Evolutionary conservation across 53 echinoderm and acorn worm species (phyloP).

Genomic region (Antedon mediterranea): DNA sequence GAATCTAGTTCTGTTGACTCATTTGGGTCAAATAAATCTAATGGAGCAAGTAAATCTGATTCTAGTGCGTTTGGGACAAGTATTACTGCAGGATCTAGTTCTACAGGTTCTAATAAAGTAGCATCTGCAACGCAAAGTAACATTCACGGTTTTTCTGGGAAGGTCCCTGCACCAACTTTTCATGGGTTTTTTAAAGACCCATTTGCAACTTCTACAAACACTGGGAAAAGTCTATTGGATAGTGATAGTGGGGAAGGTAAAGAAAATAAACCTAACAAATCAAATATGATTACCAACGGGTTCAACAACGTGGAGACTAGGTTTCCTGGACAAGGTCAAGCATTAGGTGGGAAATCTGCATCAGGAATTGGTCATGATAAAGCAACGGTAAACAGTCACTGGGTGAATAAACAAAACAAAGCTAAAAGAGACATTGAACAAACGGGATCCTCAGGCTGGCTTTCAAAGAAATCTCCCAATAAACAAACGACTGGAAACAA

Average conservation of each 20-base stretch:
- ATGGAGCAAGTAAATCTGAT: too few species aligned
- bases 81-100: too few species aligned
- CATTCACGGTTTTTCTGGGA: background rate
- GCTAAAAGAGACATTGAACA: background rate
- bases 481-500: background rate
- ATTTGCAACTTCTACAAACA: background rate
- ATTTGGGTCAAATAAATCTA: too few species aligned
- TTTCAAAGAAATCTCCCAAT: background rate
- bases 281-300: background rate
- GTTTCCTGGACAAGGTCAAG: background rate
- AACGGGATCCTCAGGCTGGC: background rate
- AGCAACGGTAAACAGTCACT: too few species aligned
- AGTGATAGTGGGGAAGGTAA: background rate
- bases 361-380: too few species aligned
- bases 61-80: too few species aligned
- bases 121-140: background rate
- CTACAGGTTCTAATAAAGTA: too few species aligned
- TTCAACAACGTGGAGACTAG: background rate
- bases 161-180: background rate
- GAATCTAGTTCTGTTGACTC: too few species aligned
- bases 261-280: background rate
- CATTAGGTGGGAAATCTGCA: background rate
- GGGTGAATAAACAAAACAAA: too few species aligned
- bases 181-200: too few species aligned
- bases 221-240: background rate